A percentile compares a stretch with the other conserved stretches of the same genome.
phyloP scores from a whole-genome alignment of 53 echinoderm and acorn worm genomes.

The Glandiceps talaboti region DNA sequence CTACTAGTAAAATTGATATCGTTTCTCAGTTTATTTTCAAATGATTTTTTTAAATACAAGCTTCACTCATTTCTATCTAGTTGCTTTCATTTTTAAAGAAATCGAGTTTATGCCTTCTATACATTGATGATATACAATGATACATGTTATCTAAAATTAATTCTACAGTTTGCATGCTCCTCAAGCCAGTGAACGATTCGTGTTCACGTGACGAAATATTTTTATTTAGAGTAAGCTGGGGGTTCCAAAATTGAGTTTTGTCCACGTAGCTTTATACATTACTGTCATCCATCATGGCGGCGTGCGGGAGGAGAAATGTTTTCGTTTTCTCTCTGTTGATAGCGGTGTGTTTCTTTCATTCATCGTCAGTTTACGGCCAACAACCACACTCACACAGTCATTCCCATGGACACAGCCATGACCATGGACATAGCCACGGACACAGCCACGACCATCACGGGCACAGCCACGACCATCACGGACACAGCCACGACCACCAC shows the following conservation, averaged over 20 bases:
- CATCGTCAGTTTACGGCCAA: too few relatives aligned
- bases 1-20: too few relatives aligned
- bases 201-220: too few relatives aligned
- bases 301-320: neutral
- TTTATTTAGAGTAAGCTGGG: neutral
- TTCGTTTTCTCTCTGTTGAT: neutral
- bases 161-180: too few relatives aligned
- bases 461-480: constrained; percentile 43
- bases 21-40: too few relatives aligned
- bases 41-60: too few relatives aligned
- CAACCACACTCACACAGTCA: neutral
- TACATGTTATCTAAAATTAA: too few relatives aligned
- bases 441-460: constrained; percentile 23
- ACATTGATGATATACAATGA: too few relatives aligned
- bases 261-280: neutral
- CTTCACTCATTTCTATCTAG: too few relatives aligned
- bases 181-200: too few relatives aligned
- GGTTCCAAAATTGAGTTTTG: neutral
- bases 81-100: too few relatives aligned
- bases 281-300: neutral
- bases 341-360: neutral
- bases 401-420: constrained; percentile 10
- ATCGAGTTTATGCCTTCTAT: too few relatives aligned
- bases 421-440: constrained; percentile 10
- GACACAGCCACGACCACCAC: constrained; percentile 19